Percentiles rank a stretch among this genome's conserved stretches.
phyloP scores from a whole-genome alignment of 2,797 vertebrate genomes.

The Bradypus variegatus region DNA sequence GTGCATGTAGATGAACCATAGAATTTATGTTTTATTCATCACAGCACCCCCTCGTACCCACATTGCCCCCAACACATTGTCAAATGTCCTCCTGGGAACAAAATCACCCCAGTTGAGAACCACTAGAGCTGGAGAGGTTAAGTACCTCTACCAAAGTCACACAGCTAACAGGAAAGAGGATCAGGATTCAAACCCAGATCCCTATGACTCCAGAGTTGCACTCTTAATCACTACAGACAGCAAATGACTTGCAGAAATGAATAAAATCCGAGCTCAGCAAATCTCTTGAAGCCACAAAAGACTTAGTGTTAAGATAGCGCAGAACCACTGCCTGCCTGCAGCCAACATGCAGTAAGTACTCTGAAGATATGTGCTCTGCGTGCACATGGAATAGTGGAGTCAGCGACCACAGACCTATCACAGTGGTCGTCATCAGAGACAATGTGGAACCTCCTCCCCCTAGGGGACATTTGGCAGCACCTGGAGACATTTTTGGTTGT shows the following conservation, averaged over 20 bases:
- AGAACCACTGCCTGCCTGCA: rapidly evolving
- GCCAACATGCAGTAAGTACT: rapidly evolving
- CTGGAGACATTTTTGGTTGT: background rate
- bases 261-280: background rate
- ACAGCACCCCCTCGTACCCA: rapidly evolving
- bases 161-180: background rate
- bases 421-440: background rate
- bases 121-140: background rate
- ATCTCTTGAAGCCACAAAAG: background rate
- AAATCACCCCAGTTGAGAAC: too few species aligned
- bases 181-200: background rate
- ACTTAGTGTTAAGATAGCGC: background rate
- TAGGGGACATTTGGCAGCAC: background rate
- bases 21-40: background rate
- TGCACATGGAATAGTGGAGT: rapidly evolving
- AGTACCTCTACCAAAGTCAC: background rate
- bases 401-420: background rate
- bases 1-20: background rate
- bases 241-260: background rate
- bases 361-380: rapidly evolving
- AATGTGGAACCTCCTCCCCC: background rate
- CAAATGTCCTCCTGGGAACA: too few species aligned
- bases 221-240: background rate
- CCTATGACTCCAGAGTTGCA: background rate
- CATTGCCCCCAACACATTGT: too few species aligned